phyloP scores from a whole-genome alignment of 23 tunicate genomes.

The Halocynthia aurantium region DNA sequence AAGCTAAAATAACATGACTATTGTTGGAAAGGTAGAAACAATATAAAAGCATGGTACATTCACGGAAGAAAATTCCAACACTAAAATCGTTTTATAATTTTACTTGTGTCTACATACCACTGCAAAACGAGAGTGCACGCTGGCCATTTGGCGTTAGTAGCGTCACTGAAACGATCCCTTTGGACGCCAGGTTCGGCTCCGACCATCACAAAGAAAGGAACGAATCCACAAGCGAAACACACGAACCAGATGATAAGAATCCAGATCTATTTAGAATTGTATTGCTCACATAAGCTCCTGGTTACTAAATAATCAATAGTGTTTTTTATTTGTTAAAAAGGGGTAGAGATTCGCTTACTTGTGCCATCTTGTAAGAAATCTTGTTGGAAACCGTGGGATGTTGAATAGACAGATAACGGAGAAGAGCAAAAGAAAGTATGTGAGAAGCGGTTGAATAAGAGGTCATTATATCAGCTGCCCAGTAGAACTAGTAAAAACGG shows the following conservation, averaged over 20 bases:
- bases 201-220: conserved; percentile 19
- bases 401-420: conserved; percentile 38
- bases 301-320: too few species aligned
- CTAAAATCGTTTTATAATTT: background rate
- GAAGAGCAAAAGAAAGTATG: conserved; percentile 53
- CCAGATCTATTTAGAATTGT: background rate
- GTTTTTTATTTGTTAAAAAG: too few species aligned
- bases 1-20: background rate
- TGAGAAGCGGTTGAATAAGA: conserved; percentile 55
- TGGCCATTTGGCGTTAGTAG: conserved; percentile 41
- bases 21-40: background rate
- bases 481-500: conserved; percentile 41
- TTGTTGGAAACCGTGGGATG: conserved; percentile 30
- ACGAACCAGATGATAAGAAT: conserved; percentile 28
- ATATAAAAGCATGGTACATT: too few species aligned
- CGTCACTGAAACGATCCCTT: conserved; percentile 30
- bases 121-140: conserved; percentile 28
- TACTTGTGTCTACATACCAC: conserved; percentile 15
- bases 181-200: background rate
- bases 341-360: conserved; percentile 21
- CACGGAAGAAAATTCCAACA: too few species aligned
- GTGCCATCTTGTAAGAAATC: conserved; percentile 15
- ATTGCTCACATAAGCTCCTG: too few species aligned
- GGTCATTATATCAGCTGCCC: conserved; percentile 62
- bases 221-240: conserved; percentile 18